Base-by-base conservation (phyloP, 1,140 invertebrate genomes). In the Teleopsis dalmanni region DNA sequence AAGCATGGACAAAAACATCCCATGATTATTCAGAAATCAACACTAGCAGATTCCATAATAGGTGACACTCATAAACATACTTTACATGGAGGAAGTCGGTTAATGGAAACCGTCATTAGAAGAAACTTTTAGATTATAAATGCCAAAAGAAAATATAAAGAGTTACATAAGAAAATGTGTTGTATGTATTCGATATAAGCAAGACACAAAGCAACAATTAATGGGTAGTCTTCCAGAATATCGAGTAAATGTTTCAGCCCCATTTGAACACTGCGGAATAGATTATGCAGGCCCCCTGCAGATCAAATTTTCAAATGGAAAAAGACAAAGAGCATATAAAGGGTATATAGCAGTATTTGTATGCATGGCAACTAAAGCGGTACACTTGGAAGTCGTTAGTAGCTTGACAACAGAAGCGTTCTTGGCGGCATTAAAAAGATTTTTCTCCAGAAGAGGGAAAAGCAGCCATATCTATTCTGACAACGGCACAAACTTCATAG, bases 301-400 rank as follows among this genome's bases (percentile, higher is more conserved):
- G n/a, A n/a, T n/a, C n/a, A n/a, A n/a, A n/a, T 18, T 49, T 22
- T 11, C 10, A 1, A 35, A 25, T 13, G 43, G 11, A 2, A 19
- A 25, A 9, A 13, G 11, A 35, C 16, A 26, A 3, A 10, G 38
- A 18, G 18, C 21, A 14, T 10, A 14, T 3, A 48, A 48, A 22
- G 37, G 7, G 3, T 48, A 48, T 18, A 34, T 48, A 11, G 6
- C 36, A 2, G 3, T 48, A 6, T 48, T 48, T 16, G 43, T 56
- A 3, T 62, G 56, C 42, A 31, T 44, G 5, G 65, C 50, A 60
- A 60, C 56, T 65, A 72, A 56, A 70, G 65, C 66, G 59, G 70
- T 58, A 57, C 73, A 73, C 68, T 25, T 66, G 21, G 59, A 64
- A 48, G 27, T 57, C 10, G 41, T 57, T 4, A 44, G 42, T 13